Percentiles rank a stretch among this genome's conserved stretches.
phyloP scores from a whole-genome alignment of 2,113 vertebrate genomes.

The Callaeas wilsoni region DNA sequence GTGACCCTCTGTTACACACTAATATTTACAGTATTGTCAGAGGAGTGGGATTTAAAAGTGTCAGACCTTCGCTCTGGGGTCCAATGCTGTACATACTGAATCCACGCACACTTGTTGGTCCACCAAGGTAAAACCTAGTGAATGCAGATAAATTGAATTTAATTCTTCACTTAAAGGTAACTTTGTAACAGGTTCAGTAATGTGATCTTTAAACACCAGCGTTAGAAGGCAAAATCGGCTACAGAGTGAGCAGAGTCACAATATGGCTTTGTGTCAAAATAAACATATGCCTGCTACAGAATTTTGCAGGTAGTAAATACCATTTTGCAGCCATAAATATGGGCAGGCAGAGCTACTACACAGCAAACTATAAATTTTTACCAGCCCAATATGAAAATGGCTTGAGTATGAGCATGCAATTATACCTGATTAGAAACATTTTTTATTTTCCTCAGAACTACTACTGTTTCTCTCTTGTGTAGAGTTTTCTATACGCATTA shows the following conservation, averaged over 20 bases:
- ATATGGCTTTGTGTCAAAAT: not conserved
- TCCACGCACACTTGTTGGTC: conserved; percentile 92
- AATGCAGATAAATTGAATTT: not conserved
- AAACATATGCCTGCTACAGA: not conserved
- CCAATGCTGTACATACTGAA: conserved; percentile 99
- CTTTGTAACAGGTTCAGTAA: not conserved
- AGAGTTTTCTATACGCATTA: not conserved
- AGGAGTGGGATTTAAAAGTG: not conserved
- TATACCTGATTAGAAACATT: not conserved
- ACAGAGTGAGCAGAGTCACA: not conserved
- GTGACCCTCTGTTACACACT: not conserved
- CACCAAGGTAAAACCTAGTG: conserved; percentile 91
- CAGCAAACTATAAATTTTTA: not conserved
- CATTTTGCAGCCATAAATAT: not conserved
- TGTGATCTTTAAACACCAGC: not conserved
- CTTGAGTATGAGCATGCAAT: not conserved
- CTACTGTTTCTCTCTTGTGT: not conserved
- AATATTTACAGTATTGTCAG: not conserved
- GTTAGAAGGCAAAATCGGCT: not conserved
- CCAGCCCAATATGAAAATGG: not conserved
- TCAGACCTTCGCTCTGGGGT: conserved; percentile 93
- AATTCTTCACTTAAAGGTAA: not conserved
- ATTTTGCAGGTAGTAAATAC: not conserved
- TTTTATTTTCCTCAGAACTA: not conserved
- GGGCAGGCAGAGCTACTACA: not conserved